phyloP scores from a whole-genome alignment of 2,888 invertebrate genomes.

The Tetragonula carbonaria region DNA sequence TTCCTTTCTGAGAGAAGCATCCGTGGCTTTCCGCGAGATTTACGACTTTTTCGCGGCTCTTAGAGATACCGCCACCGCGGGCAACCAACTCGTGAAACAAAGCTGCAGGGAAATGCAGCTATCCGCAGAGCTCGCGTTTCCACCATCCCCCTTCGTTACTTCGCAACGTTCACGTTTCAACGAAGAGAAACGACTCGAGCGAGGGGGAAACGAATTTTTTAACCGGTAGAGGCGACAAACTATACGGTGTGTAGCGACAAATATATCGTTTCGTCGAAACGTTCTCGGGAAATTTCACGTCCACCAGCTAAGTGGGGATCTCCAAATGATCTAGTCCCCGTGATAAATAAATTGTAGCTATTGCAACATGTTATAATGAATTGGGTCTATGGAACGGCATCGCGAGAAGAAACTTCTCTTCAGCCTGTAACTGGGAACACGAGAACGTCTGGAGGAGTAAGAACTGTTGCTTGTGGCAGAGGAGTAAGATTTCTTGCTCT shows the following conservation, averaged over 20 bases:
- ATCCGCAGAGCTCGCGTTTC: neutral
- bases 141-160: neutral
- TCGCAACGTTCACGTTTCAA: slow-evolving; percentile 1
- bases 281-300: neutral
- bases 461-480: too few species aligned
- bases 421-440: neutral
- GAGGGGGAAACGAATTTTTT: neutral
- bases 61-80: slow-evolving; percentile 26
- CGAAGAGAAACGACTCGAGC: slow-evolving; percentile 24
- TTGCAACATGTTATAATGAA: neutral
- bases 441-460: neutral
- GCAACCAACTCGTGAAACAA: slow-evolving; percentile 33
- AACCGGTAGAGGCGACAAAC: neutral
- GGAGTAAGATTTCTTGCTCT: too few species aligned
- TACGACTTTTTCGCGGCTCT: slow-evolving; percentile 59
- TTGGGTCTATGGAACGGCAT: neutral
- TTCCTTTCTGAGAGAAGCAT: slow-evolving; percentile 27
- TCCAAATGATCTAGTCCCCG: neutral
- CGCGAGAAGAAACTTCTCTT: neutral
- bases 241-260: neutral
- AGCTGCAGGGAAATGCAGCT: neutral
- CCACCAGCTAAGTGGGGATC: neutral
- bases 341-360: neutral
- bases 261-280: too few species aligned
- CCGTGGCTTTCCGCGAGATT: slow-evolving; percentile 54